These are phyloP conservation scores for Smutsia gigantea DNA, from an alignment of 2,797 vertebrate genomes.

Conservation along the genomic window DNA sequence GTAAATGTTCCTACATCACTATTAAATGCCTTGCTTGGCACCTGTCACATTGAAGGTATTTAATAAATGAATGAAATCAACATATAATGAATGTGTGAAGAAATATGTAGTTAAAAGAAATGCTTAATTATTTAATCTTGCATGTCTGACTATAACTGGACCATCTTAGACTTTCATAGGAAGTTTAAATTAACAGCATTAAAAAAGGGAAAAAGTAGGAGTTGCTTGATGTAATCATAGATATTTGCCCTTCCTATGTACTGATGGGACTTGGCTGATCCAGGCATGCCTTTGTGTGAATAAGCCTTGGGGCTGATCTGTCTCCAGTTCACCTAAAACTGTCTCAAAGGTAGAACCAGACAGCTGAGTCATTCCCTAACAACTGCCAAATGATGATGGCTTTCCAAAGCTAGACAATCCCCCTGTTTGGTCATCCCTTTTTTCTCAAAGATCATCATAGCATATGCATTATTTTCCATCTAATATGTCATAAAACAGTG, in stretches of 20 bases:
- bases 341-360: slow-evolving; percentile 75
- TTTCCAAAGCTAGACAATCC: slow-evolving; percentile 47
- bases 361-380: slow-evolving; percentile 69
- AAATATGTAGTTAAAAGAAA: neutral
- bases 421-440: neutral
- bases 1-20: neutral
- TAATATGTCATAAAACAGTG: neutral
- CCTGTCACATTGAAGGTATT: neutral
- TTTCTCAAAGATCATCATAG: neutral
- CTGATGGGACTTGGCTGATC: slow-evolving; percentile 45
- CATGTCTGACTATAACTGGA: neutral
- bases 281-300: slow-evolving; percentile 71
- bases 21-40: neutral
- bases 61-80: neutral
- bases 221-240: neutral
- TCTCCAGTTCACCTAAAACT: slow-evolving; percentile 63
- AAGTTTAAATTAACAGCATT: slow-evolving; percentile 48
- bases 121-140: neutral
- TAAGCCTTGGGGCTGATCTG: slow-evolving; percentile 70
- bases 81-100: neutral
- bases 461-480: neutral
- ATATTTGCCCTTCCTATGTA: neutral
- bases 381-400: neutral
- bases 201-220: neutral
- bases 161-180: neutral